phyloP scores from a whole-genome alignment of 2,113 vertebrate genomes.

The Larimichthys crocea region DNA sequence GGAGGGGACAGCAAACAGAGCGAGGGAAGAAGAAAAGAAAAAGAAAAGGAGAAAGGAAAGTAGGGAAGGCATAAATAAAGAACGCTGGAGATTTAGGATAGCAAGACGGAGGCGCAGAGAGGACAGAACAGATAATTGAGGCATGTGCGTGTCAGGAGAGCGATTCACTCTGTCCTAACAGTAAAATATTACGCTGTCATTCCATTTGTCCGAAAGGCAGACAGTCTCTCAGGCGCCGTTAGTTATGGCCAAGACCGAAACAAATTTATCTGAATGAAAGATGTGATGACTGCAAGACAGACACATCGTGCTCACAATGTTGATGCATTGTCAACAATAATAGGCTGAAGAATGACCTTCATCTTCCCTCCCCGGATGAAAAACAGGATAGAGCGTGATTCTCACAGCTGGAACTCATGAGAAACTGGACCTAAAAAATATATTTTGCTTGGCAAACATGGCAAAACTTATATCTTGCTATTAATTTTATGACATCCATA shows the following conservation, averaged over 20 bases:
- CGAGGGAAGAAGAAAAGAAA: background rate
- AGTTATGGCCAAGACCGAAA: conserved; percentile 51
- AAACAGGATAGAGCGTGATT: background rate
- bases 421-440: background rate
- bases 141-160: conserved; percentile 35
- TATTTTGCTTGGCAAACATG: background rate
- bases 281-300: conserved; percentile 22
- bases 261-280: conserved; percentile 56
- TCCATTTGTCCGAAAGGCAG: conserved; percentile 40
- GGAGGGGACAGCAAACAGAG: background rate
- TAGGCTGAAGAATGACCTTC: conserved; percentile 25
- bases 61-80: conserved; percentile 2
- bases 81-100: conserved; percentile 8
- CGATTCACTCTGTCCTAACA: conserved; percentile 22
- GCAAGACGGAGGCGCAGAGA: conserved; percentile 15
- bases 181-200: conserved; percentile 54
- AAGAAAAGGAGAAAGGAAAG: background rate
- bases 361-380: conserved; percentile 8
- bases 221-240: conserved; percentile 19
- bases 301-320: conserved; percentile 7
- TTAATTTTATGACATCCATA: background rate
- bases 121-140: conserved; percentile 33
- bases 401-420: background rate
- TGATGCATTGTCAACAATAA: conserved; percentile 27
- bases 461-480: background rate